Percentiles rank a stretch among this genome's conserved stretches.
These are phyloP conservation scores for Oxygymnocypris stewartii DNA, from an alignment of 2,113 vertebrate species.

Conservation along the genomic window DNA sequence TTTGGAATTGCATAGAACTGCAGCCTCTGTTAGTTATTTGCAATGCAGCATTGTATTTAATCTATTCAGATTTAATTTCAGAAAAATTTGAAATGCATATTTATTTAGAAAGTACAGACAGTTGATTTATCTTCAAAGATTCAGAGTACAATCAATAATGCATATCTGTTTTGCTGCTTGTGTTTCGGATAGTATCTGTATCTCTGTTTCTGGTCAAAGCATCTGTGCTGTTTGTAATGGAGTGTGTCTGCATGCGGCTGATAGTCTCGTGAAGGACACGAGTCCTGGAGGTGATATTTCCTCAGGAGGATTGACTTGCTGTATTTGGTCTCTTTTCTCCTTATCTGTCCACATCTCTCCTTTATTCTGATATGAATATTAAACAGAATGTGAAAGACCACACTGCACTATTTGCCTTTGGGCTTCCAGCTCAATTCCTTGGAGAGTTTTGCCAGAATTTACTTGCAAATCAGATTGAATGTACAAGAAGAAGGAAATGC, in stretches of 20 bases:
- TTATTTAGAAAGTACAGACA: conserved; percentile 12
- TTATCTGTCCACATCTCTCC: background rate
- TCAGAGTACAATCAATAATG: conserved; percentile 2
- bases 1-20: background rate
- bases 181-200: background rate
- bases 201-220: conserved; percentile 28
- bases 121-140: background rate
- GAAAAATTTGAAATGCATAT: background rate
- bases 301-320: background rate
- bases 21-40: background rate
- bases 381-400: conserved; percentile 4
- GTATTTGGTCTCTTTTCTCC: background rate
- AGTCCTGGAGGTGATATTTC: conserved; percentile 18
- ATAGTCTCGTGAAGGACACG: conserved; percentile 37
- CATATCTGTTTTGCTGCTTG: conserved; percentile 1
- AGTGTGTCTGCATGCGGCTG: conserved; percentile 31
- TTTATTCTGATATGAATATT: conserved; percentile 25
- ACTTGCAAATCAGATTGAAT: conserved; percentile 36
- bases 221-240: conserved; percentile 18
- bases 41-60: background rate
- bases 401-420: conserved; percentile 7
- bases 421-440: background rate
- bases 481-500: background rate
- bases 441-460: background rate
- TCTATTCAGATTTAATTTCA: background rate